A percentile compares a stretch with the other conserved stretches of the same genome.
These are phyloP conservation scores for Trichechus manatus DNA, from an alignment of 2,113 vertebrate species.

Conservation along the genomic window DNA sequence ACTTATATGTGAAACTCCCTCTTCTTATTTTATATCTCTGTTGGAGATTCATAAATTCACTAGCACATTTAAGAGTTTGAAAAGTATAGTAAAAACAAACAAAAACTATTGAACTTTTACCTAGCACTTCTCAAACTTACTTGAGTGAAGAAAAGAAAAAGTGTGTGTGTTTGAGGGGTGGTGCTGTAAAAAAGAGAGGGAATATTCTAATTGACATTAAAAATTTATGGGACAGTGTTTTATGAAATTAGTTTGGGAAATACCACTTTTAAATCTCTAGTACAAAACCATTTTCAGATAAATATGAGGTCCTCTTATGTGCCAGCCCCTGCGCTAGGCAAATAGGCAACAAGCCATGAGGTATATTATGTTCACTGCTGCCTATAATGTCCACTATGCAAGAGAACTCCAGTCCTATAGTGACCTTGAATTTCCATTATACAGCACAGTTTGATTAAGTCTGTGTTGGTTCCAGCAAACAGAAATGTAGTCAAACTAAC, in stretches of 20 bases:
- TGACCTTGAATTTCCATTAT: background rate
- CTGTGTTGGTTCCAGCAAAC: background rate
- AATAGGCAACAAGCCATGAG: background rate
- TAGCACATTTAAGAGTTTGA: constrained; percentile 15
- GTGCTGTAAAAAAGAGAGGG: background rate
- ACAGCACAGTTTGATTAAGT: background rate
- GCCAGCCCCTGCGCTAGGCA: background rate
- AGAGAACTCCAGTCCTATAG: background rate
- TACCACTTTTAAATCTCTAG: background rate
- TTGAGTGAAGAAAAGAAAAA: background rate
- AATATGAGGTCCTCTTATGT: background rate
- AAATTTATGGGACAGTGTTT: background rate
- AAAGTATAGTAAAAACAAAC: background rate
- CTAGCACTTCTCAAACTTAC: background rate
- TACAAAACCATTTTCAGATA: background rate
- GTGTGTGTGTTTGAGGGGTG: background rate
- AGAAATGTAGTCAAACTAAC: background rate
- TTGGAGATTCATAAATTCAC: constrained; percentile 14
- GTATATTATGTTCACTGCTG: background rate
- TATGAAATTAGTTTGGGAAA: background rate
- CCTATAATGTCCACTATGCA: background rate
- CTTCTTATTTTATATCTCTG: background rate
- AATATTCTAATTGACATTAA: background rate
- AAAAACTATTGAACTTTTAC: background rate
- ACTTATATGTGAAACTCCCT: background rate